Percentiles rank a stretch among this genome's conserved stretches.
Conservation (phyloP, 1,140 invertebrate species). For the Caenorhabditis brenneri region DNA sequence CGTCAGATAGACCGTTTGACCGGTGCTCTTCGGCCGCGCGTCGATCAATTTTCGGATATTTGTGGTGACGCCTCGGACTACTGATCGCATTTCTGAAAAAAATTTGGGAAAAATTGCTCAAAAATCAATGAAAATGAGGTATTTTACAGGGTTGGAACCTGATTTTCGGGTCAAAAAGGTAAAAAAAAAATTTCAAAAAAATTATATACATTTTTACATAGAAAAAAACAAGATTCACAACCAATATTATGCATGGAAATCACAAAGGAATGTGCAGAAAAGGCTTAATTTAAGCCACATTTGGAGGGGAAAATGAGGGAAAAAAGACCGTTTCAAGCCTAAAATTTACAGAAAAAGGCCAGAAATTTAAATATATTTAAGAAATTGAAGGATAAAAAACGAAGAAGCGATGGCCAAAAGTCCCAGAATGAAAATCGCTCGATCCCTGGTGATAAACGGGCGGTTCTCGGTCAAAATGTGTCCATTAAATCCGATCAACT, state of each 20-base stretch:
- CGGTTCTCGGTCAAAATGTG: conserved; percentile 15
- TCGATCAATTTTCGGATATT: conserved; percentile 35
- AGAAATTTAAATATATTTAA: conserved; percentile 18
- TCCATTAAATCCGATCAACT: conserved; percentile 3
- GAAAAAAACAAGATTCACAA: no score
- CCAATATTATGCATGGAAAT: no score
- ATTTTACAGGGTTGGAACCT: no score
- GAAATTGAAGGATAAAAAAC: neutral
- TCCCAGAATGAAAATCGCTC: neutral
- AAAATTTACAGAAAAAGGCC: no score
- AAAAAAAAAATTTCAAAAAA: no score
- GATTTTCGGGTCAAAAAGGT: no score
- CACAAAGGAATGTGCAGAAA: no score
- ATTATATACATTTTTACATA: no score
- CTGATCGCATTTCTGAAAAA: conserved; percentile 31
- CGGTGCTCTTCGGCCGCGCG: conserved; percentile 18
- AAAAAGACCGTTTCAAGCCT: no score
- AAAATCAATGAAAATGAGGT: no score
- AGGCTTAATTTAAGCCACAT: no score
- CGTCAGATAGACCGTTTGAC: conserved; percentile 63
- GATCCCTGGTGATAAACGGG: neutral
- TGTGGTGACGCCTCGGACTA: conserved; percentile 30
- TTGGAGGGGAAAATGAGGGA: no score
- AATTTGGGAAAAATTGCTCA: neutral
- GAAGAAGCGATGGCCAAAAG: neutral